Base-by-base conservation (phyloP, 2,113 vertebrate genomes). In the Anser brachyrhynchus region DNA sequence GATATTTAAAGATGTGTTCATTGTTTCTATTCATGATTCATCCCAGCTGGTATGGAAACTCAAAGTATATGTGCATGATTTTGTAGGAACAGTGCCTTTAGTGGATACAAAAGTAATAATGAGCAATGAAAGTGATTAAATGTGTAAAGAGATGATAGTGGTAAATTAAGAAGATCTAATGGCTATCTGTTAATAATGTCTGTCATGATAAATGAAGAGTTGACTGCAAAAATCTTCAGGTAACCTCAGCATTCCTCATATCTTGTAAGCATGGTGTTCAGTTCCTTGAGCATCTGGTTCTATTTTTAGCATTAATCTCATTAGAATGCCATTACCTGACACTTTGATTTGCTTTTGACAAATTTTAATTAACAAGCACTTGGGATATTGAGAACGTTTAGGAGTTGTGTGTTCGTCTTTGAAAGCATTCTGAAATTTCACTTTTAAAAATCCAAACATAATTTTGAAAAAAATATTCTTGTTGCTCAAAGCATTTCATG, bases 111-210 rank as follows among this genome's bases (percentile, higher is more conserved):
- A 65, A 72, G 2, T 67, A 71, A 41, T 25, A 66, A 46, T 25
- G 65, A 33, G 2, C 51, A 59, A 70, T 0, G 1, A 78, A 74
- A 58, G 51, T 12, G 0, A 17, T 72, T 62, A 69, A 51, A 82
- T 9, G 9, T 69, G 3, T 78, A 44, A 70, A 75, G 29, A 54
- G 3, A 29, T 37, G 25, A 61, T 61, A 55, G 67, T 33, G 3
- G 9, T 76, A 80, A 95, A 64, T 11, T 74, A 62, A 77, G 33
- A 70, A 66, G 6, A 64, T 31, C 4, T 75, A 39, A 59, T 51
- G 1, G 21, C 4, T 65, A 2, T 39, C 31, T 51, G 12, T 37
- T 51, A 77, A 25, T 71, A 81, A 67, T 16, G 8, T 87, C 20
- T 59, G 5, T 35, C 12, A 64, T 49, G 35, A 43, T 46, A 75